Evolutionary conservation across 2,797 vertebrate species (phyloP).

Genomic region (Lutjanus argentimaculatus): DNA sequence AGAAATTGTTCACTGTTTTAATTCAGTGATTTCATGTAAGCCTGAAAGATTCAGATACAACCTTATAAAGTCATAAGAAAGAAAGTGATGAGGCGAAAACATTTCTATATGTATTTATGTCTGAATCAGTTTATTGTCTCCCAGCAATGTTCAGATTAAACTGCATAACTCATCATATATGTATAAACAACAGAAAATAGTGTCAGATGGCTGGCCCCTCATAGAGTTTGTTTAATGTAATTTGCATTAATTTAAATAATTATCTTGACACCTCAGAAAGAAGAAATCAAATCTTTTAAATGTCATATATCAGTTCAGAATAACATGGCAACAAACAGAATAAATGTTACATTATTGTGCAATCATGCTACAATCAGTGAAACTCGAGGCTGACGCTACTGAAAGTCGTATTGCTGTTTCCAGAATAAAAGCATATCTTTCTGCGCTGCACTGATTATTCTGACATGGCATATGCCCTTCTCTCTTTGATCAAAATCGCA

Average conservation of each 20-base stretch:
- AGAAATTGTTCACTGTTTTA: neutral
- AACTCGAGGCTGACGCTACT: neutral
- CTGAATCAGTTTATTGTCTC: neutral
- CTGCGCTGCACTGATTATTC: neutral
- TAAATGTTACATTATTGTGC: neutral
- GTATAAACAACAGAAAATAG: neutral
- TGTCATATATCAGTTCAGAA: neutral
- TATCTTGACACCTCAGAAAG: neutral
- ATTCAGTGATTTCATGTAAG: neutral
- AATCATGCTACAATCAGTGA: constrained; percentile 2
- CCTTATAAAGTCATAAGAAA: neutral
- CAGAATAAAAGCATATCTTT: neutral
- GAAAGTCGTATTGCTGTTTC: neutral
- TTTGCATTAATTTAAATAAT: neutral
- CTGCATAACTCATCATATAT: neutral
- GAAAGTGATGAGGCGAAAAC: neutral
- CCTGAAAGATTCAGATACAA: neutral
- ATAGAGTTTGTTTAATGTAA: neutral
- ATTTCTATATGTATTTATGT: neutral
- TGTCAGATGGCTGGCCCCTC: neutral
- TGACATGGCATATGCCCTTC: neutral
- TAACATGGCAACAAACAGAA: neutral
- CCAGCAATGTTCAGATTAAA: neutral
- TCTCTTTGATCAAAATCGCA: neutral
- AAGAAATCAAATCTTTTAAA: neutral